These are phyloP conservation scores for Ischnura elegans DNA, from an alignment of 2,888 invertebrate species.

Conservation along the genomic window DNA sequence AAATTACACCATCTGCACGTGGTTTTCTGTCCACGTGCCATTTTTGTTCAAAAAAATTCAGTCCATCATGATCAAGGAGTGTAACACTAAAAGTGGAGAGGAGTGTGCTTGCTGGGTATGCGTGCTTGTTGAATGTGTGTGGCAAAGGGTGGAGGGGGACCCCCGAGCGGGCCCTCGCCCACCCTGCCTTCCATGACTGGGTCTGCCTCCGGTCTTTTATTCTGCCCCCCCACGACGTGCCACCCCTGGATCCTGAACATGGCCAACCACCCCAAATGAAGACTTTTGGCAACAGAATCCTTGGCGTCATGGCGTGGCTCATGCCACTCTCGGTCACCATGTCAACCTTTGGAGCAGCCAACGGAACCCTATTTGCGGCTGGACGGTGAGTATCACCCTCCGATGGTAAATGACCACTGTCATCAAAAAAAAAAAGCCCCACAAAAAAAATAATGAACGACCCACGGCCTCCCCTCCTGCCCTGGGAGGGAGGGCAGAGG, in stretches of 20 bases:
- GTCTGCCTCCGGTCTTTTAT: constrained; percentile 67
- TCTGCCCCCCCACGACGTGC: constrained; percentile 58
- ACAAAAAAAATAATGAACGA: background rate
- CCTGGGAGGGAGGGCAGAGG: constrained; percentile 55
- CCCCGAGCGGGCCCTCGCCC: constrained; percentile 59
- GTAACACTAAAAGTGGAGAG: background rate
- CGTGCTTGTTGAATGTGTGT: constrained; percentile 19
- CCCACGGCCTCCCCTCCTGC: constrained; percentile 24
- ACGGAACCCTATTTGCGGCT: constrained; percentile 95
- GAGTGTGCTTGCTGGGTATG: background rate
- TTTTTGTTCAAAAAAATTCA: background rate
- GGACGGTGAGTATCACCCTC: constrained; percentile 82
- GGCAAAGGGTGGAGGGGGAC: constrained; percentile 47
- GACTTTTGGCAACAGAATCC: constrained; percentile 93
- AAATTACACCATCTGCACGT: no score
- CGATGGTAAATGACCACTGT: constrained; percentile 39
- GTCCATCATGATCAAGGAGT: constrained; percentile 22
- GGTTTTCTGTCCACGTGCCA: no score
- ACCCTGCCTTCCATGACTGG: constrained; percentile 64
- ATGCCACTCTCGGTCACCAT: constrained; percentile 96
- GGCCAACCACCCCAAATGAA: constrained; percentile 72
- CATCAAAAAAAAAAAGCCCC: no score
- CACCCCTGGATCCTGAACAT: constrained; percentile 44
- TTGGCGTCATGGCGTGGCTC: constrained; percentile 93
- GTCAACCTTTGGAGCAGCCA: constrained; percentile 95